These are phyloP conservation scores for Cotesia congregata DNA, from an alignment of 2,888 invertebrate species.

Conservation along the genomic window DNA sequence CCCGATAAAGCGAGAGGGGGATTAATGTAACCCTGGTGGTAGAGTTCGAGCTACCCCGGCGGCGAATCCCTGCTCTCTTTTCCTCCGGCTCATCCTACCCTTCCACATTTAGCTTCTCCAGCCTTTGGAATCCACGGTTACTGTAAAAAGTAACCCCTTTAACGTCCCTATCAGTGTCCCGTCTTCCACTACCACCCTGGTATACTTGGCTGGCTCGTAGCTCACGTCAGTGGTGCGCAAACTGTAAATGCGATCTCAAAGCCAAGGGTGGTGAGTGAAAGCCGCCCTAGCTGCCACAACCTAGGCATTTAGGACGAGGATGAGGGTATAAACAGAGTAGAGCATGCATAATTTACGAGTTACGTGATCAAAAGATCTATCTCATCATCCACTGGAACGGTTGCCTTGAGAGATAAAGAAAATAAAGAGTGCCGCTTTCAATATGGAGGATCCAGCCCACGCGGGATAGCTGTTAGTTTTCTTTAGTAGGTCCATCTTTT, in stretches of 20 bases:
- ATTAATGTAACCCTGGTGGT: constrained; percentile 37
- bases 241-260: constrained; percentile 56
- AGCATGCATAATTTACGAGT: constrained; percentile 47
- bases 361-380: constrained; percentile 45
- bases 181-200: constrained; percentile 34
- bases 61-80: constrained; percentile 46
- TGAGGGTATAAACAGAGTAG: constrained; percentile 32
- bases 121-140: constrained; percentile 34
- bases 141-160: constrained; percentile 28
- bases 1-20: background rate
- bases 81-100: constrained; percentile 29
- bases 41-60: constrained; percentile 59
- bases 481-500: background rate
- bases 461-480: background rate
- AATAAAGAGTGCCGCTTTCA: background rate
- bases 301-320: background rate
- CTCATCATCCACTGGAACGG: constrained; percentile 23
- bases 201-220: constrained; percentile 46
- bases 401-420: no score
- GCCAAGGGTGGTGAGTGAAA: constrained; percentile 49
- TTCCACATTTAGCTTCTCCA: constrained; percentile 7
- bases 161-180: constrained; percentile 23
- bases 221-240: constrained; percentile 54
- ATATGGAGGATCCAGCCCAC: background rate
- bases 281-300: constrained; percentile 51